Conservation (phyloP, 2,797 vertebrate species). For the Melanotaenia boesemani region DNA sequence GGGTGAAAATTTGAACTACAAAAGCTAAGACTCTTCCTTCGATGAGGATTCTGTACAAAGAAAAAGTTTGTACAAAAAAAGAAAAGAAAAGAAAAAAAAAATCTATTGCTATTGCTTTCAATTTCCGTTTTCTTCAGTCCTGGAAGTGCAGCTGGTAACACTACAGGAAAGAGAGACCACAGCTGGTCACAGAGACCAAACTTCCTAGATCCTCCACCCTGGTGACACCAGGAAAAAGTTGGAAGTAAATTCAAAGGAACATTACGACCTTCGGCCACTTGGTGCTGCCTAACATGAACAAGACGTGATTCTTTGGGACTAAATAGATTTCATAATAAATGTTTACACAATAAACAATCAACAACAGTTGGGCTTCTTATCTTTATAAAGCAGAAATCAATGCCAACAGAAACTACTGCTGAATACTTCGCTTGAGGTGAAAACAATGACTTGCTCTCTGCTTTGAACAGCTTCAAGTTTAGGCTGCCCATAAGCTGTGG, state of each 20-base stretch:
- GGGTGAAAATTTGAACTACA: neutral
- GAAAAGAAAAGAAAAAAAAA: no score
- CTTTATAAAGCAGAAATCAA: neutral
- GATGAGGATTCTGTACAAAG: neutral
- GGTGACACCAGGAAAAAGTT: slow-evolving; percentile 60
- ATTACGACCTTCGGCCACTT: slow-evolving; percentile 16
- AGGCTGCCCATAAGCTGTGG: no score
- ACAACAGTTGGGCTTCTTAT: neutral
- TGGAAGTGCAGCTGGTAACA: slow-evolving; percentile 37
- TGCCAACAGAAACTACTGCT: neutral
- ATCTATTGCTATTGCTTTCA: slow-evolving; percentile 35
- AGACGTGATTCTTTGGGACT: slow-evolving; percentile 7
- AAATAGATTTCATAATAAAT: neutral
- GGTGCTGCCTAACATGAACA: slow-evolving; percentile 14
- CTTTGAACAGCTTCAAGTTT: neutral
- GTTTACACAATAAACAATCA: slow-evolving; percentile 24
- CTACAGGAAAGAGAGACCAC: slow-evolving; percentile 63
- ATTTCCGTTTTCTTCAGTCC: slow-evolving; percentile 59
- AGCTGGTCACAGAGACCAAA: slow-evolving; percentile 46
- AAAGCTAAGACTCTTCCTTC: neutral
- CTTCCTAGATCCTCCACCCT: slow-evolving; percentile 59
- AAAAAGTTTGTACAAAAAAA: neutral
- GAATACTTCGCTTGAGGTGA: neutral
- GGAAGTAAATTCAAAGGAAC: slow-evolving; percentile 19
- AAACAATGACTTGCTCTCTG: neutral